Evolutionary conservation across 1,140 invertebrate genomes (phyloP), one percentile per base, ranked within the genome.

Genomic region (Meloidogyne hapla): DNA sequence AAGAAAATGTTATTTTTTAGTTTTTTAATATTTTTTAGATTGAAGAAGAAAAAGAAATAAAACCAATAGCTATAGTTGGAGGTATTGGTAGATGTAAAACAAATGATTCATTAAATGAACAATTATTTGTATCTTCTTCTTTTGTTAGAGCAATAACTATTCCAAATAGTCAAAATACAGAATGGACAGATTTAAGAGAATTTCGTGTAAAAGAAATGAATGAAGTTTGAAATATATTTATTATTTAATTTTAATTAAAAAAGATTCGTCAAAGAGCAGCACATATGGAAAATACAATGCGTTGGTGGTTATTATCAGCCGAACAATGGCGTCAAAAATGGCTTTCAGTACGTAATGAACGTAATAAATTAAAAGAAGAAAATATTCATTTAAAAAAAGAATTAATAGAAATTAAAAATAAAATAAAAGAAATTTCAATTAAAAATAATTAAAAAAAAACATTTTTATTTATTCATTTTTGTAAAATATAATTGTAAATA

Each of bases 261-360:
- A 23, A 73, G 71, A 61, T 21, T 26, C 71, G 71, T 21, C 71
- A 73, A 40, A 26, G 71, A 26, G 42, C 64, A 12, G 64, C 56
- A 33, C 56, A 56, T 13, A 73, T 73, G 71, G 71, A 73, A 12
- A 73, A 73, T 33, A 73, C 71, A 64, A 73, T 73, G 71, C 42
- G 71, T 40, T 73, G 69, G 69, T 73, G 71, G 71, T 45, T 73
- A 6, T 23, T 64, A 13, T 42, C 71, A 0, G 71, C 71, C 12
- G 48, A 73, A 64, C 45, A 61, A 28, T 73, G 71, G 71, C 71
- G 71, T 33, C 56, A 73, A 73, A 73, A 73, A 33, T 73, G 71
- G 71, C 13, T 73, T 9, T 25, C 23, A 5, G 4, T 73, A n/a
- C 61, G 64, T 9, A 73, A 38, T 64, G 71, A 73, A 13, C 71